These are phyloP conservation scores for Gobio occitaniae DNA, from an alignment of 2,797 vertebrate genomes.

Conservation along the genomic window DNA sequence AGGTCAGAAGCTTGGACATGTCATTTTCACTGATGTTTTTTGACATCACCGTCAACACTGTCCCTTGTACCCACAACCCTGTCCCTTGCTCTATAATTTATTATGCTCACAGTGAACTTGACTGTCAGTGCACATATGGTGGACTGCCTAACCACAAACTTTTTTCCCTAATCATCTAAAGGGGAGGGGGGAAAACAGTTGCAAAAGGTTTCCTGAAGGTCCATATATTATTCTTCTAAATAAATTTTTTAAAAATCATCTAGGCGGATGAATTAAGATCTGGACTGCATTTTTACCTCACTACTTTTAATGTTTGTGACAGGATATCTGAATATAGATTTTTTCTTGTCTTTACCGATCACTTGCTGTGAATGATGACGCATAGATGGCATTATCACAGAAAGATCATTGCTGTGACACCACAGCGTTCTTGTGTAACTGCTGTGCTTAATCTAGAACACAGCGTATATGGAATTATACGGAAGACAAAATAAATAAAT, in stretches of 20 bases:
- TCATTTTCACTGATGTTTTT: slow-evolving; percentile 80
- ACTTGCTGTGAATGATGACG: background rate
- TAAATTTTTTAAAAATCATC: too few relatives aligned
- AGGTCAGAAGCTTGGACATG: slow-evolving; percentile 73
- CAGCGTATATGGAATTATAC: background rate
- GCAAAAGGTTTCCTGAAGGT: slow-evolving; percentile 6
- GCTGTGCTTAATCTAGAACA: background rate
- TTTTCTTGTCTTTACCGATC: background rate
- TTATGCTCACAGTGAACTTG: slow-evolving; percentile 66
- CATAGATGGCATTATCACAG: background rate
- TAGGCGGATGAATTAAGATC: background rate
- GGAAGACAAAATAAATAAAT: background rate
- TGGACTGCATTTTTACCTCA: background rate
- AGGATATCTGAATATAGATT: background rate
- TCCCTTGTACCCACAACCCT: slow-evolving; percentile 66
- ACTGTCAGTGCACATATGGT: slow-evolving; percentile 70
- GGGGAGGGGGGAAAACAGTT: background rate
- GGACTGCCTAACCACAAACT: slow-evolving; percentile 44
- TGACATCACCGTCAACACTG: slow-evolving; percentile 79
- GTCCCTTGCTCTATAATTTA: slow-evolving; percentile 54
- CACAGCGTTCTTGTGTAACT: slow-evolving; percentile 1
- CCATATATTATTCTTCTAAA: background rate
- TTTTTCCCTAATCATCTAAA: slow-evolving; percentile 14
- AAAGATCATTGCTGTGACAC: slow-evolving; percentile 16
- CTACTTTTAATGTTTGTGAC: background rate